Evolutionary conservation across 1,140 invertebrate species (phyloP), one percentile per base, ranked within the genome.

Genomic region (Heliconius himera): DNA sequence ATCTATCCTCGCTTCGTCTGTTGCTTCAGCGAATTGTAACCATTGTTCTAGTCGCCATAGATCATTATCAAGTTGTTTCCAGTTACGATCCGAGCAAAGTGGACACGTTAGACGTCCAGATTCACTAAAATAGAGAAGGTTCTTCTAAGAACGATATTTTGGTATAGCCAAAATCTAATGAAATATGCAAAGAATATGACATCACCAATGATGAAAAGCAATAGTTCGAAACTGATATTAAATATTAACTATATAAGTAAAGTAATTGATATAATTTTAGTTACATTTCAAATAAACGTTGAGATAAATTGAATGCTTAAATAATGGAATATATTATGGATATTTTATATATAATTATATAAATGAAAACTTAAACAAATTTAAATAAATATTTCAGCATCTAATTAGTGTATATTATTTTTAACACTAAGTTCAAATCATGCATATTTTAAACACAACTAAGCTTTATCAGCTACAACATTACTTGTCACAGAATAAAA

Each of bases 11-110:
- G 96, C 94, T 66, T 96, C 96, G 83, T 98, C 97, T 1, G 97
- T 97, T 70, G 96, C 97, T 92, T 99, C 98, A 0, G 98, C 97
- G 83, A 97, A 97, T 88, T 97, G 97, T 54, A 99, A 94, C 98
- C 98, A 99, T 89, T 98, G 97, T 87, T 99, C 97, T 83, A 99
- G 94, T 77, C 97, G 95, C 97, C 98, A 98, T 8, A 99, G 94
- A 92, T 99, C 98, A 88, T 98, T 97, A 84, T 98, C 97, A 86
- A 99, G 95, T 92, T 99, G 98, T 79, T 97, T 96, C 97, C 98
- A 98, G 91, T 98, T 98, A 79, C 97, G 96, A 87, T 96, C 96
- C 70, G 97, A 97, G 88, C 97, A 98, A 74, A 98, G 94, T 9
- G 97, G 97, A 89, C 97, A 98, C 60, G 97, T 97, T 79, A 97